Evolutionary conservation across 2,113 vertebrate genomes (phyloP).

Genomic region (Conger conger): DNA sequence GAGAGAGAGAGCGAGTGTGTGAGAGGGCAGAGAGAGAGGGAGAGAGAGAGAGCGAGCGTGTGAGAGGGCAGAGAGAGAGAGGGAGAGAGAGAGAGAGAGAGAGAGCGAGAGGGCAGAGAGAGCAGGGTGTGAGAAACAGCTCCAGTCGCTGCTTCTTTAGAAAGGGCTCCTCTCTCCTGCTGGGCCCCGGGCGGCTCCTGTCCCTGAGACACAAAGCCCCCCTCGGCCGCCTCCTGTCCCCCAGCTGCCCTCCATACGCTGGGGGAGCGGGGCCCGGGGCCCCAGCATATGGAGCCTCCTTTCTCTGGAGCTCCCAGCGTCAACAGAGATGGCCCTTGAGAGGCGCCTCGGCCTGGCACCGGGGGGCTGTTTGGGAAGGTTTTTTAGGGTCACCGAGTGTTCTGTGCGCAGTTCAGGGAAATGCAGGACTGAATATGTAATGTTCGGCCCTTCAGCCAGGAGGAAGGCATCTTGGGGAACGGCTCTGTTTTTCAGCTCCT

Average conservation of each 20-base stretch:
- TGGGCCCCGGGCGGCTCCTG: conserved; percentile 11
- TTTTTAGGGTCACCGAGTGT: not conserved
- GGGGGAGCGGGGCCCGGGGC: not conserved
- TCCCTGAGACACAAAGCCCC: not conserved
- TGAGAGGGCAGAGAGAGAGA: not conserved
- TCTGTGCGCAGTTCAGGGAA: not conserved
- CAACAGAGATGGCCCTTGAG: not conserved
- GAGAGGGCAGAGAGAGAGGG: not conserved
- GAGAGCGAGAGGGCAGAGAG: not conserved
- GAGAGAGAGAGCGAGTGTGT: not conserved
- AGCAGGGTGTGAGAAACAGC: conserved; percentile 9
- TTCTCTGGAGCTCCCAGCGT: not conserved
- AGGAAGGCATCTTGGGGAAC: not conserved
- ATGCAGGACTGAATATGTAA: not conserved
- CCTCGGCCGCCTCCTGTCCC: not conserved
- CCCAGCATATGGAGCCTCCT: conserved; percentile 7
- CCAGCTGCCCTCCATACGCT: conserved; percentile 7
- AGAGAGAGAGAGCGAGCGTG: not conserved
- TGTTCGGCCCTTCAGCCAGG: not conserved
- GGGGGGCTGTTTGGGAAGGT: not conserved
- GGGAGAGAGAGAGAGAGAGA: not conserved
- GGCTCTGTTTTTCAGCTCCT: not conserved
- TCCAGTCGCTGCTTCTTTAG: not conserved
- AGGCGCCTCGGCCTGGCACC: not conserved
- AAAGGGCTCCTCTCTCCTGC: conserved; percentile 14